A percentile compares a stretch with the other conserved stretches of the same genome.
phyloP scores from a whole-genome alignment of 1,140 invertebrate species.

The Andrena cerasifolii region DNA sequence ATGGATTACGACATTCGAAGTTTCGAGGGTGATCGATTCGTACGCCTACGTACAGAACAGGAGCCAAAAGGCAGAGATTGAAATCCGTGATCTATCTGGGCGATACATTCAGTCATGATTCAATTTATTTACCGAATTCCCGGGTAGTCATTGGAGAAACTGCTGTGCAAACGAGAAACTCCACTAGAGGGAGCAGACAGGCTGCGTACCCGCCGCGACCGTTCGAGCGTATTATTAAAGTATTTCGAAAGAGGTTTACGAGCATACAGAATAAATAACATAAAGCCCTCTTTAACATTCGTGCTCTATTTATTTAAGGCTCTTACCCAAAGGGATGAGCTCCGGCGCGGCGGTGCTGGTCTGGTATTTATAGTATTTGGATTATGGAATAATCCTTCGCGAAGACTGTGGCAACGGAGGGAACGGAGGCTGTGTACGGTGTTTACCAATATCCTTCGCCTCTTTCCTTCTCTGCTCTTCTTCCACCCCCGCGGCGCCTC shows the following conservation, averaged over 20 bases:
- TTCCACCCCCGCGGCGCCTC: constrained; percentile 28
- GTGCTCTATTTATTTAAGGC: constrained; percentile 73
- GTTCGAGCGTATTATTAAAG: constrained; percentile 3
- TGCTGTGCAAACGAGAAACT: background rate
- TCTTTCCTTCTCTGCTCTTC: constrained; percentile 41
- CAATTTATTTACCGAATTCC: constrained; percentile 31
- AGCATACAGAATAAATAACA: constrained; percentile 61
- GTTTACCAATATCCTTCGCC: constrained; percentile 78
- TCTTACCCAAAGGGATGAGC: constrained; percentile 65
- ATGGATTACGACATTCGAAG: constrained; percentile 57
- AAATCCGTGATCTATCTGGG: constrained; percentile 8
- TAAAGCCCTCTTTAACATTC: constrained; percentile 61
- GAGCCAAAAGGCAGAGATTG: constrained; percentile 33
- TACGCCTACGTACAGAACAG: constrained; percentile 2
- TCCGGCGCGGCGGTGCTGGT: constrained; percentile 55
- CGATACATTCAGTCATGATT: constrained; percentile 20
- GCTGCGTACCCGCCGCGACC: background rate
- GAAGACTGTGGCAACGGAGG: constrained; percentile 62
- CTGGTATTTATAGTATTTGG: constrained; percentile 80
- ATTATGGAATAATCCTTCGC: constrained; percentile 77
- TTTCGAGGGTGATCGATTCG: constrained; percentile 49
- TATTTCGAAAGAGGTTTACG: constrained; percentile 12
- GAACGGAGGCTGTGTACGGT: constrained; percentile 68
- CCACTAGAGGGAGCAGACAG: background rate
- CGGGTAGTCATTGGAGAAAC: constrained; percentile 6